Evolutionary conservation across 2,113 vertebrate species (phyloP), one percentile per base, ranked within the genome.

Genomic region (Corythaixoides concolor): DNA sequence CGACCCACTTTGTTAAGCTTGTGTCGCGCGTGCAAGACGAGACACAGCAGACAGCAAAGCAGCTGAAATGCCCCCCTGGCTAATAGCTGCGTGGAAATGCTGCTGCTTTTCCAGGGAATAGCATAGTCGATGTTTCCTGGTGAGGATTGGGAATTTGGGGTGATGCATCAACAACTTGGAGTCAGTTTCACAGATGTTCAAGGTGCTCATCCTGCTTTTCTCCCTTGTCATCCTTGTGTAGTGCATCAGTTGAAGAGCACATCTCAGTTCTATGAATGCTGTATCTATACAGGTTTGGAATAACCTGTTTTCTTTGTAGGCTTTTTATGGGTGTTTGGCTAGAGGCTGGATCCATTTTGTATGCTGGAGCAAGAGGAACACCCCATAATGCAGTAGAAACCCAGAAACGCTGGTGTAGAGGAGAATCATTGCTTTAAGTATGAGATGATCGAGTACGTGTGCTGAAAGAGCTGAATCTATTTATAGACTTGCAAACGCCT

Each of bases 121-220:
- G 86, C 19, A 3, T 2, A 24, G 80, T 4, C 39, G 62, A 2
- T 33, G 0, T 50, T 78, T 64, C 37, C 79, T 49, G 21, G 6
- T 47, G 74, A 69, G 53, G 91, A 88, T 26, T 81, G n/a, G 82
- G 84, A 67, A 12, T 88, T 80, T 68, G 49, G 79, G 91, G 39
- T 33, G 30, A 19, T 53, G 27, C 73, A 26, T 66, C 63, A 41
- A 15, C 33, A 15, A 3, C 59, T 32, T 37, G 69, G 83, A 67
- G 66, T 30, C 59, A 4, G n/a, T 85, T 21, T 66, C 70, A 41
- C 33, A 3, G 76, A 2, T 72, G 78, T 11, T n/a, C 15, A 5
- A 49, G 87, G 73, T 76, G 49, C 73, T n/a, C 41, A 59, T 23
- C 59, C 55, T 64, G 75, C 59, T 81, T 28, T 5, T 32, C 21